Conservation (phyloP, 2,888 invertebrate genomes). For the Nemotelus pantherinus region DNA sequence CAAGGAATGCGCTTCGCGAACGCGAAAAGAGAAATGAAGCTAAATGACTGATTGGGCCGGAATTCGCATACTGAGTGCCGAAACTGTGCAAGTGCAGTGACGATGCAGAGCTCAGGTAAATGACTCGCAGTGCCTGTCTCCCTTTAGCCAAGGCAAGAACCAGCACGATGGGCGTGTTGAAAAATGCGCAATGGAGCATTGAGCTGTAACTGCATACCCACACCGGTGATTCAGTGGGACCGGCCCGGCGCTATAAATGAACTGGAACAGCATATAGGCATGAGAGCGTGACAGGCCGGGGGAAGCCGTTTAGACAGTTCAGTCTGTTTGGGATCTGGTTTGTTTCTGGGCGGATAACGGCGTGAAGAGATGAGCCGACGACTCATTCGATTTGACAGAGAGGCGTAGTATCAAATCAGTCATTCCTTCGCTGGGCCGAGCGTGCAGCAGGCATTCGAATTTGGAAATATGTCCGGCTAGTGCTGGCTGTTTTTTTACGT, state of each 20-base stretch:
- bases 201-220: not conserved
- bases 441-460: conserved; percentile 15
- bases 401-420: conserved; percentile 65
- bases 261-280: conserved; percentile 5
- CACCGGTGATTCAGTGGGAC: conserved; percentile 12
- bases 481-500: conserved; percentile 20
- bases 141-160: not conserved
- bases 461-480: conserved; percentile 37
- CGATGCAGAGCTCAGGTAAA: conserved; percentile 26
- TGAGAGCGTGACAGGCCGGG: conserved; percentile 21
- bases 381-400: conserved; percentile 46
- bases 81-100: conserved; percentile 18
- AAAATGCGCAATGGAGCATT: conserved; percentile 34
- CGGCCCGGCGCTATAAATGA: conserved; percentile 28
- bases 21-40: conserved; percentile 3
- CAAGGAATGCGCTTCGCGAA: not conserved
- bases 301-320: not conserved
- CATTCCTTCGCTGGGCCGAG: conserved; percentile 57
- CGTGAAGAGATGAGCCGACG: not conserved
- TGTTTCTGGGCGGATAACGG: conserved; percentile 24
- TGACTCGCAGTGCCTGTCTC: conserved; percentile 3
- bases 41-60: conserved; percentile 32
- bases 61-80: conserved; percentile 24
- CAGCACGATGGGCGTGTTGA: conserved; percentile 12
- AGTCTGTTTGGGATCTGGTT: conserved; percentile 9